Conservation (phyloP, 2,797 vertebrate species). For the Propithecus perrieri region DNA sequence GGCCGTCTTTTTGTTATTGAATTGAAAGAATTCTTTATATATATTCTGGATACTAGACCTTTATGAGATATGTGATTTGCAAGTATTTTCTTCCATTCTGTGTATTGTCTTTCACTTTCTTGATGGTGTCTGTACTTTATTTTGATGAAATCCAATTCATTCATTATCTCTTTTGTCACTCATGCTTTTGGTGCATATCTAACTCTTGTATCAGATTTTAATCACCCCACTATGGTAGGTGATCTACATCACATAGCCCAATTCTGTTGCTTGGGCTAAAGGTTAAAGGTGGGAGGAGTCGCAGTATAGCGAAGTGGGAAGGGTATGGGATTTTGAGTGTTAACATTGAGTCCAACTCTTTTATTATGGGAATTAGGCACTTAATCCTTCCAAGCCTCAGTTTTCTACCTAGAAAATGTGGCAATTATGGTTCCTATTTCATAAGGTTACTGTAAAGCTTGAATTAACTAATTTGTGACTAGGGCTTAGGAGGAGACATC, state of each 20-base stretch:
- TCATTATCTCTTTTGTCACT: neutral
- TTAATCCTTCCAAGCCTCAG: neutral
- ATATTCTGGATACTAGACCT: neutral
- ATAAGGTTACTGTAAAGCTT: neutral
- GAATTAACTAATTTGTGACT: neutral
- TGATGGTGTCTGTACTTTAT: neutral
- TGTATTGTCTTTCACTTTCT: neutral
- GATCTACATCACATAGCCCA: neutral
- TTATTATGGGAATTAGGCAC: neutral
- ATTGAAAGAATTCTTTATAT: neutral
- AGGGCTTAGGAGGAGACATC: neutral
- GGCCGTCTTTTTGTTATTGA: neutral
- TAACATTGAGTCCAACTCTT: neutral
- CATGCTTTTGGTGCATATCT: neutral
- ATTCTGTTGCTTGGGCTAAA: neutral
- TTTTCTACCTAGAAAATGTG: neutral
- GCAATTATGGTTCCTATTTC: neutral
- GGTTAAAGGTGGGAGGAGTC: neutral
- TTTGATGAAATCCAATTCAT: neutral
- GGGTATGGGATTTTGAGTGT: neutral
- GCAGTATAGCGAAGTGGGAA: neutral
- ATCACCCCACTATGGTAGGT: neutral
- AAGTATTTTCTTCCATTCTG: neutral
- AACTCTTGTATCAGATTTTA: neutral
- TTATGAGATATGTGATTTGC: neutral